Evolutionary conservation across 64 coral and sea anemone species (phyloP).

Genomic region (Stylophora pistillata): DNA sequence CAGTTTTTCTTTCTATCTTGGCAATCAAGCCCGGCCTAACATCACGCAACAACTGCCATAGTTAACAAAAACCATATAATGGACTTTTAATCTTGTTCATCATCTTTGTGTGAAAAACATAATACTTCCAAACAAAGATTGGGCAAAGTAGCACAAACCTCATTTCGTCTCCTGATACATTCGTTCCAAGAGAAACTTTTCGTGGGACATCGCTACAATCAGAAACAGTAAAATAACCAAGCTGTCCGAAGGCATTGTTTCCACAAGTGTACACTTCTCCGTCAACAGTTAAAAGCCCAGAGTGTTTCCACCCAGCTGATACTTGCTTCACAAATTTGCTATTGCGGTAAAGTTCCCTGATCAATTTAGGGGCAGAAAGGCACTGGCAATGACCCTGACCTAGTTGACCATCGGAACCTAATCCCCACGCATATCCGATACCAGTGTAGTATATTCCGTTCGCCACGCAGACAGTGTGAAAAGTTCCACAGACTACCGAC

Average conservation of each 20-base stretch:
- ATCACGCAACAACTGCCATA: too few relatives aligned
- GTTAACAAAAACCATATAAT: too few relatives aligned
- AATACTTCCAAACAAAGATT: too few relatives aligned
- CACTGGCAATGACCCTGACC: slow-evolving; percentile 27
- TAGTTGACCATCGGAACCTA: slow-evolving; percentile 60
- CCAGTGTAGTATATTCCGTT: slow-evolving; percentile 15
- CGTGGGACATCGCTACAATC: slow-evolving; percentile 7
- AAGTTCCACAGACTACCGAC: slow-evolving; percentile 56
- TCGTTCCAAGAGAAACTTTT: slow-evolving; percentile 69
- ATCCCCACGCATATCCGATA: slow-evolving; percentile 61
- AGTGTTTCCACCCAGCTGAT: slow-evolving; percentile 67
- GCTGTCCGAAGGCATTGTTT: slow-evolving; percentile 69
- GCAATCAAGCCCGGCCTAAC: too few relatives aligned
- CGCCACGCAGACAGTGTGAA: slow-evolving; percentile 54
- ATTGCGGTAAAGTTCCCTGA: background rate
- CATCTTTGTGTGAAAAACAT: background rate
- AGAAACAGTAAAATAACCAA: slow-evolving; percentile 55
- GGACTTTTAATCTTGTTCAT: too few relatives aligned
- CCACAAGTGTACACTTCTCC: slow-evolving; percentile 82
- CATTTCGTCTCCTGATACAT: slow-evolving; percentile 47
- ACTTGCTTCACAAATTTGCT: slow-evolving; percentile 51
- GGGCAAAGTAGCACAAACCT: slow-evolving; percentile 20
- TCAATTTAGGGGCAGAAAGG: background rate
- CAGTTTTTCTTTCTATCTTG: too few relatives aligned
- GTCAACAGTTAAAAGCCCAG: slow-evolving; percentile 65